Conservation (phyloP, 2,888 invertebrate genomes). For the Lasioglossum malachurum region DNA sequence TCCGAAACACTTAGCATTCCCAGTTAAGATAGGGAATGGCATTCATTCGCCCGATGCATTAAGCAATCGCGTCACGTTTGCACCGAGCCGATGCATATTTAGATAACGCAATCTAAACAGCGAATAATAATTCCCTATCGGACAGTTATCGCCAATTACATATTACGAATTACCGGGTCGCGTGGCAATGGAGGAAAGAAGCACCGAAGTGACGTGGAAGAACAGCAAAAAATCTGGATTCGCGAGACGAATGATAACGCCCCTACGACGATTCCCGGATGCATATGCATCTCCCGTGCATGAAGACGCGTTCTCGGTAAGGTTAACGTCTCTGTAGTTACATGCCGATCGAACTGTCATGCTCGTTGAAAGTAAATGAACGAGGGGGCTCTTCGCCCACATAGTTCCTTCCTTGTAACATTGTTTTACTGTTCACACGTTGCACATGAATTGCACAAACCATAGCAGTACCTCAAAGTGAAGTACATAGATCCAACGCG, state of each 20-base stretch:
- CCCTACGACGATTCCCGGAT: conserved; percentile 45
- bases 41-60: conserved; percentile 3
- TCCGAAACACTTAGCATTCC: conserved; percentile 7
- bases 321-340: conserved; percentile 70
- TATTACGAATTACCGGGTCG: conserved; percentile 20
- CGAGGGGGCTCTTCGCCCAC: not conserved
- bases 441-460: no score
- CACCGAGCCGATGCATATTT: conserved; percentile 23
- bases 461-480: not conserved
- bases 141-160: conserved; percentile 12
- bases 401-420: not conserved
- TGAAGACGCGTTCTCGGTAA: conserved; percentile 65
- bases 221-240: conserved; percentile 43
- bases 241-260: conserved; percentile 17
- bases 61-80: conserved; percentile 12
- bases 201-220: not conserved
- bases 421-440: not conserved
- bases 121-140: conserved; percentile 22
- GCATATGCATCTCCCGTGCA: conserved; percentile 68
- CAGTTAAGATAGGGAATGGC: conserved; percentile 8
- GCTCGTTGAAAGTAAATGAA: conserved; percentile 8
- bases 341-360: conserved; percentile 65
- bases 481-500: no score
- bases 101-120: conserved; percentile 32
- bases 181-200: conserved; percentile 8